Percentiles rank a stretch among this genome's conserved stretches.
phyloP scores from a whole-genome alignment of 2,888 invertebrate species.

The Aspidiotus destructor region DNA sequence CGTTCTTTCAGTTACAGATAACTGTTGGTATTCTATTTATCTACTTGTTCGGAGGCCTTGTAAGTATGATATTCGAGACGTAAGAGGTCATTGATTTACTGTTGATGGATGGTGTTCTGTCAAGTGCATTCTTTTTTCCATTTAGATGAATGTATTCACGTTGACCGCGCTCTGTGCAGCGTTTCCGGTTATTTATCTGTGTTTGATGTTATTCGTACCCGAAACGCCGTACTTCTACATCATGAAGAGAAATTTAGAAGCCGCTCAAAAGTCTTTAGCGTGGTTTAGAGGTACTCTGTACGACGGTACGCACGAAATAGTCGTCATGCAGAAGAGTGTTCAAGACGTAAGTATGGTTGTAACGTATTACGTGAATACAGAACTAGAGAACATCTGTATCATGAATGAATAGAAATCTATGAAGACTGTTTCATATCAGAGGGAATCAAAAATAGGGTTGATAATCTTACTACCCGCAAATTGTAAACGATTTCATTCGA shows the following conservation, averaged over 20 bases:
- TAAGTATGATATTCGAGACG: constrained; percentile 34
- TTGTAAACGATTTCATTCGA: too few species aligned
- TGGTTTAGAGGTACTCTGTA: constrained; percentile 65
- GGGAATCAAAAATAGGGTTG: too few species aligned
- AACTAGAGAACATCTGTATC: too few species aligned
- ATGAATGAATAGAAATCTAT: too few species aligned
- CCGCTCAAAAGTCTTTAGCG: constrained; percentile 57
- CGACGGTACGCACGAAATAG: constrained; percentile 56
- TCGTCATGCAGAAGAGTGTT: constrained; percentile 49
- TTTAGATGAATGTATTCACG: constrained; percentile 46
- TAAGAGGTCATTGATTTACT: too few species aligned
- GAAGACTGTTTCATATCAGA: too few species aligned
- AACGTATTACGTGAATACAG: too few species aligned
- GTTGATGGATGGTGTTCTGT: constrained; percentile 40
- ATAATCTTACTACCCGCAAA: too few species aligned
- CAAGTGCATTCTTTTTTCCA: constrained; percentile 24
- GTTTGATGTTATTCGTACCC: constrained; percentile 71
- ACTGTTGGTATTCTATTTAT: constrained; percentile 71
- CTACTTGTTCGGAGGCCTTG: constrained; percentile 54
- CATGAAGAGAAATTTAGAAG: constrained; percentile 44
- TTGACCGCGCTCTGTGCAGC: constrained; percentile 57
- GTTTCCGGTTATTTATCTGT: constrained; percentile 59
- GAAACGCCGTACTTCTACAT: constrained; percentile 71
- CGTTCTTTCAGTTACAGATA: constrained; percentile 78
- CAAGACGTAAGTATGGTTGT: constrained; percentile 35